phyloP scores from a whole-genome alignment of 2,113 vertebrate species.

The Larimichthys crocea region DNA sequence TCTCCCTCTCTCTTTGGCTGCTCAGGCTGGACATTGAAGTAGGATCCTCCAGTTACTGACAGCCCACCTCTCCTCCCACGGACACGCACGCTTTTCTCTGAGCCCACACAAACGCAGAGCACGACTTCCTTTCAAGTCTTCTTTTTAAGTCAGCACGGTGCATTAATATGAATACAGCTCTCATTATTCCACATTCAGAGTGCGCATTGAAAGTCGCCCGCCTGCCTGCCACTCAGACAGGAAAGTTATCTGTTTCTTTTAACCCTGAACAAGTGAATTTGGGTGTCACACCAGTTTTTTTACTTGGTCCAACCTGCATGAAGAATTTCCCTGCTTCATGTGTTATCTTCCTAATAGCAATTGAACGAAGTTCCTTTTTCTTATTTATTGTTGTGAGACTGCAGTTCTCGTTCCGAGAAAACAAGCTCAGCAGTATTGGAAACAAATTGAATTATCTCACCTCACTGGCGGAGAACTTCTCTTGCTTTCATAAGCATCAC shows the following conservation, averaged over 20 bases:
- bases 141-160: slow-evolving; percentile 13
- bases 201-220: slow-evolving; percentile 26
- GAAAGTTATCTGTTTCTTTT: neutral
- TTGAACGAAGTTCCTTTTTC: neutral
- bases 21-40: slow-evolving; percentile 41
- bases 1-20: neutral
- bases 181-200: slow-evolving; percentile 49
- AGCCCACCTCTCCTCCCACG: slow-evolving; percentile 43
- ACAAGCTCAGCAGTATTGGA: slow-evolving; percentile 9
- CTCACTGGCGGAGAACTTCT: neutral
- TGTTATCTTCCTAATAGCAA: neutral
- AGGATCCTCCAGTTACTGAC: neutral
- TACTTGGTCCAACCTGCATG: neutral
- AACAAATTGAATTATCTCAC: slow-evolving; percentile 11
- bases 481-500: slow-evolving; percentile 1
- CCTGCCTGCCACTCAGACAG: slow-evolving; percentile 10
- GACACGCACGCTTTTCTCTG: slow-evolving; percentile 13
- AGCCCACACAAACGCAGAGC: slow-evolving; percentile 32
- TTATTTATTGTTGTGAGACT: neutral
- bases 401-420: neutral
- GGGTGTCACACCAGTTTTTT: no score
- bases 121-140: slow-evolving; percentile 58
- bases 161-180: slow-evolving; percentile 50
- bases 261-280: neutral
- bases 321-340: neutral